Evolutionary conservation across 2,888 invertebrate species (phyloP), one percentile per base, ranked within the genome.

Genomic region (Synanthedon formicaeformis): DNA sequence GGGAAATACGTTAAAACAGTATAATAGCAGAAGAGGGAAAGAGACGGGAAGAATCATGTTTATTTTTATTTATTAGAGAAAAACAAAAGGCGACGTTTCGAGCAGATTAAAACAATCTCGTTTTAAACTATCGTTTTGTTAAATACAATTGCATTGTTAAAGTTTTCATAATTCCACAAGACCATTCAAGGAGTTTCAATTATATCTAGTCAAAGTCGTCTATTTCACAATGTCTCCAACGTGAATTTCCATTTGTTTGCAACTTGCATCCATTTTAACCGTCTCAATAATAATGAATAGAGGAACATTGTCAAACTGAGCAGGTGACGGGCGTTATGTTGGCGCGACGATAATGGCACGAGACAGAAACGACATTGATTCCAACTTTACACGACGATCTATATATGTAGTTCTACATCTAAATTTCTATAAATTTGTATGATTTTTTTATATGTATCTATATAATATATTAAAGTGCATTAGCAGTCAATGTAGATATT

Each of bases 211-310:
- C 8, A n/a, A 49, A 51, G 55, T 54, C 58, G 48, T 27, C 51
- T 53, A 45, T 53, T 51, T 45, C 58, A 66, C 64, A 68, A 65
- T 68, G 65, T 68, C 68, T 69, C 69, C 59, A 51, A 59, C 51
- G 55, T 62, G 60, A 61, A 68, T 66, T 66, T 64, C 62, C 64
- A 64, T 61, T 60, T 56, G 58, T 51, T n/a, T 53, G 55, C 56
- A 61, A 57, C 53, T 60, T 60, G 61, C 53, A 53, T 57, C 61
- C 62, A 59, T 64, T 65, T 65, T 61, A 64, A 62, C 57, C 55
- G 59, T 61, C 62, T 64, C 62, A 55, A 58, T 60, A 58, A 41
- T 63, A 64, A 66, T 71, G 71, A 70, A 72, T 63, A 60, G 69
- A 55, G 60, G 55, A 64, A 61, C 62, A 63, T 64, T 64, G 67